Conservation (phyloP, 1,140 invertebrate genomes). For the Drosophila melanogaster region Release_6_plus_ISO1_MT NT_033777.3:12127501-12128000, state of each 20-base stretch:
- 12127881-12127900: slow-evolving; percentile 10
- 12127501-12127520: not conserved
- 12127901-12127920: slow-evolving; percentile 18
- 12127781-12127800: not conserved
- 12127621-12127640: no score
- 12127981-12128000: slow-evolving; percentile 60
- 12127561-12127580: not conserved
- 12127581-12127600: no score
- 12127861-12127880: slow-evolving; percentile 32
- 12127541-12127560: not conserved
- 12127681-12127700: no score
- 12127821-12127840: not conserved
- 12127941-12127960: slow-evolving; percentile 31
- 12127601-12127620: no score
- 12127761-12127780: no score
- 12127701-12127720: not conserved
- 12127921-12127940: slow-evolving; percentile 41
- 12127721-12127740: not conserved
- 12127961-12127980: slow-evolving; percentile 48
- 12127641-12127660: no score
- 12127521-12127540: not conserved
- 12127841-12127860: not conserved
- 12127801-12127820: not conserved
- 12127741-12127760: no score
- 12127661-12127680: no score